phyloP scores from a whole-genome alignment of 2,888 invertebrate species.

The Xestoiulus laeticollis region DNA sequence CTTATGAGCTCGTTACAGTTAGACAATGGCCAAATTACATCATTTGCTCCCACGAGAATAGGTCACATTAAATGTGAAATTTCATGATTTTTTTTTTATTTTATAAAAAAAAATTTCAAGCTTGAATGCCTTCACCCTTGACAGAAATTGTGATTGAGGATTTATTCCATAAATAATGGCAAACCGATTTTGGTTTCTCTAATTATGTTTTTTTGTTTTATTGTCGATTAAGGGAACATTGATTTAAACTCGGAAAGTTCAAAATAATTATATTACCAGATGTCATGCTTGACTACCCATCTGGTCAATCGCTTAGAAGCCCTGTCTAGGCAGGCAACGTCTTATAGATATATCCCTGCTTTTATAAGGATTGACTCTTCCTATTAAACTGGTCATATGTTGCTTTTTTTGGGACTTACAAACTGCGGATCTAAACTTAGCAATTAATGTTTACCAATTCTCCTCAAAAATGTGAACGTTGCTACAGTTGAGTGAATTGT shows the following conservation, averaged over 20 bases:
- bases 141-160: no score
- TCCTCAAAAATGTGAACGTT: background rate
- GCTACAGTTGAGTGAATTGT: background rate
- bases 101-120: no score
- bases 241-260: background rate
- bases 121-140: no score
- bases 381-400: background rate
- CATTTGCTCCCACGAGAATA: no score
- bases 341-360: background rate
- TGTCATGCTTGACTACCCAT: background rate
- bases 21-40: no score
- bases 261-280: background rate
- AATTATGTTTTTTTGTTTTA: no score
- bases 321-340: background rate
- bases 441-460: background rate
- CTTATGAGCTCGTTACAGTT: no score
- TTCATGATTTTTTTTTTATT: no score
- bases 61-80: no score
- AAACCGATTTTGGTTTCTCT: no score
- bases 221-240: background rate
- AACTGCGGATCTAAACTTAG: background rate
- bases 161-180: no score
- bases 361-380: background rate
- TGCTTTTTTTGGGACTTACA: background rate
- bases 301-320: background rate